phyloP scores from a whole-genome alignment of 2,797 vertebrate species.

The Protonibea diacanthus region DNA sequence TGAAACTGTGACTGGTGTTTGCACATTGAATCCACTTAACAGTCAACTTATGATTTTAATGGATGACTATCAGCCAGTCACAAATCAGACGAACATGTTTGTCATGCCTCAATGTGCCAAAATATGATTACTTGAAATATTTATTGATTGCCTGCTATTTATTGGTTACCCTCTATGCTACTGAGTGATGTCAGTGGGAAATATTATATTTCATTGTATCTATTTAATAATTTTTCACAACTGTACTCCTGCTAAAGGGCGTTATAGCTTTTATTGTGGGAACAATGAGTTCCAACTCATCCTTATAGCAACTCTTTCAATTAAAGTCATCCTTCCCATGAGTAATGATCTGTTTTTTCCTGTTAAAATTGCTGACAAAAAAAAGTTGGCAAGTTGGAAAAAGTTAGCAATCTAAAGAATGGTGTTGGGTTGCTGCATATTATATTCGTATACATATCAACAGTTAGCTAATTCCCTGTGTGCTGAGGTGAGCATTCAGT shows the following conservation, averaged over 20 bases:
- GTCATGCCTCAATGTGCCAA: no score
- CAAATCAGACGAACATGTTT: no score
- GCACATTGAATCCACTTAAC: no score
- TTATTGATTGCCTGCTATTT: no score
- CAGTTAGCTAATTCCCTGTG: constrained; percentile 67
- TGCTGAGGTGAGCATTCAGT: constrained; percentile 67
- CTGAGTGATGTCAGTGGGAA: no score
- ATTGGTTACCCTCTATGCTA: no score
- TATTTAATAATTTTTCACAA: background rate
- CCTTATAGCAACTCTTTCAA: background rate
- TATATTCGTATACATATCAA: constrained; percentile 39
- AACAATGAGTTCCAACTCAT: background rate
- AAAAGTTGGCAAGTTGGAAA: background rate
- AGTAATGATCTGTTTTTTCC: background rate
- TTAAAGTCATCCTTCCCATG: background rate
- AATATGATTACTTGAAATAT: no score
- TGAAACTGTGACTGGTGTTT: no score
- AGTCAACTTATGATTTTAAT: no score
- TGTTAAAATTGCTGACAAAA: background rate
- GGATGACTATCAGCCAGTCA: no score
- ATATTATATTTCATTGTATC: no score
- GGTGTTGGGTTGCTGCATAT: background rate
- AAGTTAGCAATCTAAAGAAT: no score
- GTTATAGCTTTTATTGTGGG: background rate
- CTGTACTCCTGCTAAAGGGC: background rate